phyloP scores from a whole-genome alignment of 2,797 vertebrate species.

The Rachycentron canadum region DNA sequence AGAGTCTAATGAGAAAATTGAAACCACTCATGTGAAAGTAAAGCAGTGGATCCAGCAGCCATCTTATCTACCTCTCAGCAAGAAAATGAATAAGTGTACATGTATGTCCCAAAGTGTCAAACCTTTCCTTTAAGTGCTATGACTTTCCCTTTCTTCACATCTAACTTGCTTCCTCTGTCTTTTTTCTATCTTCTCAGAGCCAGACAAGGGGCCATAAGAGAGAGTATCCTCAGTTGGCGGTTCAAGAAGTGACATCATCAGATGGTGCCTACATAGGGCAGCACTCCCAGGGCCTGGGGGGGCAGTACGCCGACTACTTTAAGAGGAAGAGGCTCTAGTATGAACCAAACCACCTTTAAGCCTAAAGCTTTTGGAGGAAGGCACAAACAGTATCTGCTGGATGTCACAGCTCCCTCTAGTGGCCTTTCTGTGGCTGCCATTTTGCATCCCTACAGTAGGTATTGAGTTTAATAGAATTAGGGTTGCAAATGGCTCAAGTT shows the following conservation, averaged over 20 bases:
- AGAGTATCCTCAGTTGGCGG: slow-evolving; percentile 89
- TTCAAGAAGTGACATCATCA: slow-evolving; percentile 87
- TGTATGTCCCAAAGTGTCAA: not conserved
- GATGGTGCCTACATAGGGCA: slow-evolving; percentile 87
- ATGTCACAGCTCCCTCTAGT: slow-evolving; percentile 76
- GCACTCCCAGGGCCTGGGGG: slow-evolving; percentile 88
- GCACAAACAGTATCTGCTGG: slow-evolving; percentile 31
- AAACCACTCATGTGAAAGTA: not conserved
- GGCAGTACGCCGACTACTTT: slow-evolving; percentile 90
- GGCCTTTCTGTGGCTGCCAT: slow-evolving; percentile 77
- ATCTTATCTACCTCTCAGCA: not conserved
- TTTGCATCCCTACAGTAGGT: slow-evolving; percentile 70
- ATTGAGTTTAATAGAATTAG: slow-evolving; percentile 43
- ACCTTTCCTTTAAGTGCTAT: not conserved
- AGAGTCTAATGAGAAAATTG: not conserved
- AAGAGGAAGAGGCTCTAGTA: slow-evolving; percentile 95
- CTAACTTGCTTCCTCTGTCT: not conserved
- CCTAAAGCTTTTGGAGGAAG: slow-evolving; percentile 60
- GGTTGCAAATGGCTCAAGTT: slow-evolving; percentile 71
- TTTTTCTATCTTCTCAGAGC: slow-evolving; percentile 71
- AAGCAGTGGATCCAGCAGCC: not conserved
- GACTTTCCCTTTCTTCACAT: not conserved
- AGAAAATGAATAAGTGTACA: not conserved
- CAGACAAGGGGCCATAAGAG: slow-evolving; percentile 92
- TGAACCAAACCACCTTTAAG: slow-evolving; percentile 63